Percentiles rank a stretch among this genome's conserved stretches.
Evolutionary conservation across 2,797 vertebrate species (phyloP).

Genomic region (Artibeus lituratus): DNA sequence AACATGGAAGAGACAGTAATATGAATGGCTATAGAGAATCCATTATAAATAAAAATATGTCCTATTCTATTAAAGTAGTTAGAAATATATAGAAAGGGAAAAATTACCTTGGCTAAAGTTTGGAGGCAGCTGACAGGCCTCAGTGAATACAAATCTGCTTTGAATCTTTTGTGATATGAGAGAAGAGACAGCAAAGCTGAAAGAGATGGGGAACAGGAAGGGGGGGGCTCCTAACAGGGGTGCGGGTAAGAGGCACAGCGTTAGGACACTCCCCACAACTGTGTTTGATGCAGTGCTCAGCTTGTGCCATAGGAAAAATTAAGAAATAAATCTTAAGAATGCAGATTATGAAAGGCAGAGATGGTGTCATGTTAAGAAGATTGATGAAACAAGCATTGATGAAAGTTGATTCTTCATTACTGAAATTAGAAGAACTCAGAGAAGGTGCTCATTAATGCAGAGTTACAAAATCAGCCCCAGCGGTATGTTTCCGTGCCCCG

Average conservation of each 20-base stretch:
- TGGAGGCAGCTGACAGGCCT: not conserved
- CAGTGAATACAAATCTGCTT: not conserved
- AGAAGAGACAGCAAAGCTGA: not conserved
- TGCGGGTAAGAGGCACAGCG: not conserved
- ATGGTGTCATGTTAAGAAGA: not conserved
- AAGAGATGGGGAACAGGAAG: not conserved
- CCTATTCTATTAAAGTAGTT: not conserved
- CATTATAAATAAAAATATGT: not conserved
- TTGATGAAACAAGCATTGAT: not conserved
- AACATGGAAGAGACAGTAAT: not conserved
- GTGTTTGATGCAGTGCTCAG: not conserved
- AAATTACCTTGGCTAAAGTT: not conserved
- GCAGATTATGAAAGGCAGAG: not conserved
- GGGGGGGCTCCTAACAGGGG: not conserved
- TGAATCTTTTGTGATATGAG: not conserved
- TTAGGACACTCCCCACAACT: accelerated
- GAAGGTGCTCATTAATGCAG: not conserved
- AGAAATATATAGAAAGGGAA: not conserved
- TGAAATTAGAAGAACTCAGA: not conserved
- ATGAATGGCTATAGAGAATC: not conserved
- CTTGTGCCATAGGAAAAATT: not conserved
- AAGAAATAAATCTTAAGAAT: not conserved
- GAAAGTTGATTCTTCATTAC: not conserved
- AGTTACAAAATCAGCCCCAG: not conserved
- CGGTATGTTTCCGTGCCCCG: not conserved